Percentiles rank a stretch among this genome's conserved stretches.
These are phyloP conservation scores for Heliothis virescens DNA, from an alignment of 1,140 invertebrate species.

Conservation along the genomic window DNA sequence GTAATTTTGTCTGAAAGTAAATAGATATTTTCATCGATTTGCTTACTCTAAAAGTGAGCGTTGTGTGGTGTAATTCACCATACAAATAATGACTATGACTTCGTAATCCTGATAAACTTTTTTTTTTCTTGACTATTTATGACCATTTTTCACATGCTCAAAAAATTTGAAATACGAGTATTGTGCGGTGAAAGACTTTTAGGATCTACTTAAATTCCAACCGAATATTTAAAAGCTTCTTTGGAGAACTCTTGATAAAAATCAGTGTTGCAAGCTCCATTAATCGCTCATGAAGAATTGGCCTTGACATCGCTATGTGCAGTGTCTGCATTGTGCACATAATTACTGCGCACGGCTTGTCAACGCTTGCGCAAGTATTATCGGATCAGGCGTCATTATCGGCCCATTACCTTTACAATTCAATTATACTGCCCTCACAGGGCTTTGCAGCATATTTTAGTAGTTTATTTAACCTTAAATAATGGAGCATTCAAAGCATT, in stretches of 20 bases:
- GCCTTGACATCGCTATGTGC: constrained; percentile 34
- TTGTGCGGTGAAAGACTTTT: too few relatives aligned
- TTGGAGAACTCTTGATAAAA: background rate
- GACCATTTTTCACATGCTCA: too few relatives aligned
- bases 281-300: constrained; percentile 25
- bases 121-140: too few relatives aligned
- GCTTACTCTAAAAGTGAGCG: too few relatives aligned
- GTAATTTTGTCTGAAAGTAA: too few relatives aligned
- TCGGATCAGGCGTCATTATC: constrained; percentile 51
- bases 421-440: constrained; percentile 47
- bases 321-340: constrained; percentile 29
- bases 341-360: constrained; percentile 32
- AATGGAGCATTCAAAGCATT: too few relatives aligned
- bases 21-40: too few relatives aligned
- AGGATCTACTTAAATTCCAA: too few relatives aligned
- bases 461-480: background rate
- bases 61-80: too few relatives aligned
- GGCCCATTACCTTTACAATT: constrained; percentile 51
- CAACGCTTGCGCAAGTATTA: constrained; percentile 44
- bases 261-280: background rate
- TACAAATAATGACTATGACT: too few relatives aligned
- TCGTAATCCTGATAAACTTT: too few relatives aligned
- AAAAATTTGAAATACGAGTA: too few relatives aligned
- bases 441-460: constrained; percentile 13
- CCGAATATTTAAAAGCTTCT: background rate